A percentile compares a stretch with the other conserved stretches of the same genome.
phyloP scores from a whole-genome alignment of 2,113 vertebrate species.

The Brachypodius melanocephalos region DNA sequence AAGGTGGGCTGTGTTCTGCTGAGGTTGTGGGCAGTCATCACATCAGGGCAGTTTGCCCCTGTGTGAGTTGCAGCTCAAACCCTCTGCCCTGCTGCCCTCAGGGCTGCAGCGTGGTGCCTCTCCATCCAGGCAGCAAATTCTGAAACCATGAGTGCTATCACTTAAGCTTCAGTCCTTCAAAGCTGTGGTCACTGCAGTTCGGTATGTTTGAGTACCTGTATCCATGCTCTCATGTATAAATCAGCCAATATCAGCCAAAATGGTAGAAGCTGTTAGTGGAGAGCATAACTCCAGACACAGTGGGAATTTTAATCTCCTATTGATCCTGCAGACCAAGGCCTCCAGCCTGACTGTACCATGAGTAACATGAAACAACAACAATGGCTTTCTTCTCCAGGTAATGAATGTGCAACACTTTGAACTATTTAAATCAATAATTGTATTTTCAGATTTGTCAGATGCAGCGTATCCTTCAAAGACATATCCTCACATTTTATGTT shows the following conservation, averaged over 20 bases:
- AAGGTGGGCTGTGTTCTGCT: background rate
- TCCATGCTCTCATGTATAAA: background rate
- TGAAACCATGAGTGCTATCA: rapidly evolving
- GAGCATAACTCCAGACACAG: background rate
- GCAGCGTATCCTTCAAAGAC: background rate
- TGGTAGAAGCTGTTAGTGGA: background rate
- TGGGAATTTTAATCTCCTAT: background rate
- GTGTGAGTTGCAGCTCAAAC: rapidly evolving
- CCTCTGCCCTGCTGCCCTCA: background rate
- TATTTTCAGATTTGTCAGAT: background rate
- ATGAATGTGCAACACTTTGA: background rate
- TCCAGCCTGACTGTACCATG: background rate
- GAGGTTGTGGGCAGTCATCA: background rate
- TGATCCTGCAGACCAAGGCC: background rate
- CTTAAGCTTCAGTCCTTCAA: background rate
- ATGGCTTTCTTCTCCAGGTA: background rate
- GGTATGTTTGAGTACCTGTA: background rate
- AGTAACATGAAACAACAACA: background rate
- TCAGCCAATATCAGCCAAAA: background rate
- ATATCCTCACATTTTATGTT: background rate
- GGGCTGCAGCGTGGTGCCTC: rapidly evolving
- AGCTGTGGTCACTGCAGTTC: background rate
- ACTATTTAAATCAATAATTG: background rate
- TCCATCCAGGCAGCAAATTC: background rate
- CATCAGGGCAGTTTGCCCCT: background rate